Percentiles rank a stretch among this genome's conserved stretches.
phyloP scores from a whole-genome alignment of 2,113 vertebrate genomes.

The Lepus europaeus region DNA sequence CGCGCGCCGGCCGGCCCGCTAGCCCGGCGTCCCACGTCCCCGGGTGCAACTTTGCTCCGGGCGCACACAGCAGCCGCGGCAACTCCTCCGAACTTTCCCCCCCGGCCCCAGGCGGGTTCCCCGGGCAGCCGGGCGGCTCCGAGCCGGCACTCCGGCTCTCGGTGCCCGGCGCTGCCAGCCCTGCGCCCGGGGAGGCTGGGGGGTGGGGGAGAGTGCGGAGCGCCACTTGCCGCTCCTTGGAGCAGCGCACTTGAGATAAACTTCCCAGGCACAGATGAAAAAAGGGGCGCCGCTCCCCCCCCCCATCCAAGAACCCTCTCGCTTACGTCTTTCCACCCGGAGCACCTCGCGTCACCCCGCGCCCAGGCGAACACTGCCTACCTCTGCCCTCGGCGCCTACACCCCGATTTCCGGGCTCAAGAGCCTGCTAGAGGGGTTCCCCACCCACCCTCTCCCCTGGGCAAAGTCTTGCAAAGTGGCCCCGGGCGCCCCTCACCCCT shows the following conservation, averaged over 20 bases:
- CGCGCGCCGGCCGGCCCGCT: slow-evolving; percentile 5
- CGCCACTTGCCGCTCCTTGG: slow-evolving; percentile 74
- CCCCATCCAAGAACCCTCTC: slow-evolving; percentile 13
- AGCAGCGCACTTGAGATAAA: slow-evolving; percentile 77
- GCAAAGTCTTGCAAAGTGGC: slow-evolving; percentile 83
- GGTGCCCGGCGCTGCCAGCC: slow-evolving; percentile 47
- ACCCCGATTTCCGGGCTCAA: slow-evolving; percentile 33
- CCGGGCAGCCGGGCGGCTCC: slow-evolving; percentile 2
- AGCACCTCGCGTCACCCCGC: slow-evolving; percentile 45
- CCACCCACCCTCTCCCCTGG: slow-evolving; percentile 67
- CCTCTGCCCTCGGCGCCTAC: slow-evolving; percentile 63
- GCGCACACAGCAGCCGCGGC: slow-evolving; percentile 58
- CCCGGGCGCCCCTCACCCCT: slow-evolving; percentile 72
- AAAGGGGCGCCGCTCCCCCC: slow-evolving; percentile 65
- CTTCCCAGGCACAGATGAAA: slow-evolving; percentile 71
- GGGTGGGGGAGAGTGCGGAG: slow-evolving; percentile 36
- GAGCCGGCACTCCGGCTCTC: slow-evolving; percentile 19
- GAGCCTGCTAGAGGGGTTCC: slow-evolving; percentile 23
- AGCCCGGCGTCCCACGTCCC: slow-evolving; percentile 53
- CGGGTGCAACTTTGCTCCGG: slow-evolving; percentile 75
- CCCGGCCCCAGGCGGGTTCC: slow-evolving; percentile 35
- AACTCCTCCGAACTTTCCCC: slow-evolving; percentile 82
- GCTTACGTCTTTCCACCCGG: slow-evolving; percentile 31
- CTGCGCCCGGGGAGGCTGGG: not conserved
- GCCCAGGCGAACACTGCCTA: slow-evolving; percentile 60